A percentile compares a stretch with the other conserved stretches of the same genome.
These are phyloP conservation scores for Tragelaphus imberbis DNA, from an alignment of 2,113 vertebrate species.

Conservation along the genomic window DNA sequence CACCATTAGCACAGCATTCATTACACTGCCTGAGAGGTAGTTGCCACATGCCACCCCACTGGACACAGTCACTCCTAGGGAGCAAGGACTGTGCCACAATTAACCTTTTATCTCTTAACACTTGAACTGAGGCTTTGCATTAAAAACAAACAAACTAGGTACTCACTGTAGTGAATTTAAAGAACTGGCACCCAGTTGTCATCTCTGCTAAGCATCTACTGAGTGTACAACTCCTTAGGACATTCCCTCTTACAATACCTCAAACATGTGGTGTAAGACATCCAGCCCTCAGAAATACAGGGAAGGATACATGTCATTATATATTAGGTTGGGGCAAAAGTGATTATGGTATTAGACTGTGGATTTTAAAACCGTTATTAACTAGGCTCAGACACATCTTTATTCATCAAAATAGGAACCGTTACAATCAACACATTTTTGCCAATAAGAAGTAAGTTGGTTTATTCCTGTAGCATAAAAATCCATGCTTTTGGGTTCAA, in stretches of 20 bases:
- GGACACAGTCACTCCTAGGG: not conserved
- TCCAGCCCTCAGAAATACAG: not conserved
- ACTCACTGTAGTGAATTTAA: not conserved
- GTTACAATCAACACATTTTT: not conserved
- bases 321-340: not conserved
- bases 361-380: not conserved
- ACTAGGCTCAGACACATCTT: not conserved
- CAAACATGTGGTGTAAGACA: not conserved
- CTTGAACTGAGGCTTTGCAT: not conserved
- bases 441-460: not conserved
- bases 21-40: not conserved
- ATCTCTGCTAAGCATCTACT: not conserved
- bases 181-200: not conserved
- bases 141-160: conserved; percentile 2
- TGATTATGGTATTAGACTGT: not conserved
- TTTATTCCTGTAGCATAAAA: not conserved
- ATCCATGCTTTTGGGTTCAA: not conserved
- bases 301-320: not conserved
- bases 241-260: not conserved
- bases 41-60: not conserved
- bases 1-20: not conserved
- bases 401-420: not conserved
- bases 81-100: not conserved
- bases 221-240: not conserved
- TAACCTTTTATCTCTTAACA: not conserved